These are phyloP conservation scores for Drosophila greeni DNA, from an alignment of 2,888 invertebrate species.

Conservation along the genomic window DNA sequence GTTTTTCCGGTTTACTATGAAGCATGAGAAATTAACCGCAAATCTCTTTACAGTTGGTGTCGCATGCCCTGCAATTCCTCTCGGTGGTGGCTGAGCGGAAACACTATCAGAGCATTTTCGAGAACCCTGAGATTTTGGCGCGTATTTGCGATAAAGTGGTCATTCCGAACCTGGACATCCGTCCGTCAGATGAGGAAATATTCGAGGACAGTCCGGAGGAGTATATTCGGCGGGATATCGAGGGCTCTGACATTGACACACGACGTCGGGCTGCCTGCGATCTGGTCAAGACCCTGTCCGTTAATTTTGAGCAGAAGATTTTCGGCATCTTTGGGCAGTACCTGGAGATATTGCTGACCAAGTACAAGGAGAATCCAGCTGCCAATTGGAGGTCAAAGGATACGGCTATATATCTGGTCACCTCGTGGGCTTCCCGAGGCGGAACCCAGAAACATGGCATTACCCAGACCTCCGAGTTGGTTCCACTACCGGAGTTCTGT, in stretches of 20 bases:
- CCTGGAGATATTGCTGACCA: conserved; percentile 82
- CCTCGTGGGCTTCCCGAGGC: conserved; percentile 94
- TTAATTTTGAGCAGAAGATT: conserved; percentile 92
- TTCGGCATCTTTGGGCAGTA: conserved; percentile 93
- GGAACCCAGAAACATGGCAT: conserved; percentile 94
- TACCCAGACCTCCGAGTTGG: conserved; percentile 92
- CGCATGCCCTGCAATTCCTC: conserved; percentile 96
- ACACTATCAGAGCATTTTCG: conserved; percentile 92
- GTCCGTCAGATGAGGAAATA: conserved; percentile 95
- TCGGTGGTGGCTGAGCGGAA: conserved; percentile 95
- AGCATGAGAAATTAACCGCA: not conserved
- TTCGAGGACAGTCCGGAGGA: conserved; percentile 99
- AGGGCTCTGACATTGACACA: conserved; percentile 98
- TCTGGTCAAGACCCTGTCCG: conserved; percentile 93
- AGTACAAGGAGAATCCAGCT: conserved; percentile 87
- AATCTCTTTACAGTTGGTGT: conserved; percentile 87
- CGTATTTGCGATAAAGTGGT: conserved; percentile 99
- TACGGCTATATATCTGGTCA: conserved; percentile 96
- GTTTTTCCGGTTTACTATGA: conserved; percentile 46
- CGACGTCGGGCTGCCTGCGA: conserved; percentile 97
- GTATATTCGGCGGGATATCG: conserved; percentile 96
- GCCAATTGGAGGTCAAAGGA: conserved; percentile 96
- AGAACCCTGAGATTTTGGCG: conserved; percentile 90
- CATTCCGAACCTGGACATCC: conserved; percentile 98
- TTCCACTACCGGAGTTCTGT: conserved; percentile 93